These are phyloP conservation scores for Lonchura striata DNA, from an alignment of 2,113 vertebrate genomes.

Conservation along the genomic window DNA sequence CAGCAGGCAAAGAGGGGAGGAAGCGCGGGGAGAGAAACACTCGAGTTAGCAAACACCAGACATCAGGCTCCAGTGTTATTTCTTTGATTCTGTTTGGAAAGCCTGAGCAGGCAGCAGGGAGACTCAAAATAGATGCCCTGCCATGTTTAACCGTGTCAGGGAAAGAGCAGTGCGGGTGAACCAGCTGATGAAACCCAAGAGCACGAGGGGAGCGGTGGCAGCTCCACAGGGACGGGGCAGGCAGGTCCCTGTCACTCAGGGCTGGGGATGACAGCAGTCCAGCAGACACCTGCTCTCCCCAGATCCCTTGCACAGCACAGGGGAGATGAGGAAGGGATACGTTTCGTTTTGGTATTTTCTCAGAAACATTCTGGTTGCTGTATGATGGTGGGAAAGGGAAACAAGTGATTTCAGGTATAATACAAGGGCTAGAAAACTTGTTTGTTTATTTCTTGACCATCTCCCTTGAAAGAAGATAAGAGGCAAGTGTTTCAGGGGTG, in stretches of 20 bases:
- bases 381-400: not conserved
- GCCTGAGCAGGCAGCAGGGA: not conserved
- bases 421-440: rapidly evolving
- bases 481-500: too few relatives aligned
- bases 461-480: not conserved
- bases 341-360: not conserved
- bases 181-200: constrained; percentile 1
- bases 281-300: not conserved
- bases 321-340: not conserved
- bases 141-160: rapidly evolving
- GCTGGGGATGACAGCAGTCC: rapidly evolving
- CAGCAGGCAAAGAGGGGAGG: rapidly evolving
- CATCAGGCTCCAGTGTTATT: not conserved
- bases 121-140: not conserved
- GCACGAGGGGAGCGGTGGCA: rapidly evolving
- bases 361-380: not conserved
- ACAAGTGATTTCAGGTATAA: not conserved
- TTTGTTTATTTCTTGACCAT: not conserved
- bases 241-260: not conserved
- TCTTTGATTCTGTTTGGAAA: not conserved
- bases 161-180: not conserved
- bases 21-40: not conserved
- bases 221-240: not conserved
- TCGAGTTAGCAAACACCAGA: not conserved
- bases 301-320: not conserved